Conservation (phyloP, 2,797 vertebrate species). For the Leptodactylus fallax region DNA sequence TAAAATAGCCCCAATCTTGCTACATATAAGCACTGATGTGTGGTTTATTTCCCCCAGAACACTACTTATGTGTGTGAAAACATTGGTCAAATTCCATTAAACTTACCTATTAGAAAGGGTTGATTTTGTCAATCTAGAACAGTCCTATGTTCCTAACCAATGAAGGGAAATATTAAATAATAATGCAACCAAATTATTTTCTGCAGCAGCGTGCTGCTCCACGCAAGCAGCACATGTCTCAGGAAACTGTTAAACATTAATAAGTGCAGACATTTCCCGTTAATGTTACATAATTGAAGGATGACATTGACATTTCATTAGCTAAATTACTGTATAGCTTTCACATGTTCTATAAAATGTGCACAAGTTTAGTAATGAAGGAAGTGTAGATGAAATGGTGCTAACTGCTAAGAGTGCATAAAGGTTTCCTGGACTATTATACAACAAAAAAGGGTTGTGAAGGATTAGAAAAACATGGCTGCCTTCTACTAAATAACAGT, state of each 20-base stretch:
- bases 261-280: not conserved
- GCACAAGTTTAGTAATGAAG: not conserved
- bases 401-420: too few relatives aligned
- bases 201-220: not conserved
- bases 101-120: not conserved
- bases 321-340: too few relatives aligned
- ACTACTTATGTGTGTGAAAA: conserved; percentile 22
- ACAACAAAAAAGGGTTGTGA: not conserved
- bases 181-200: conserved; percentile 18
- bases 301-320: not conserved
- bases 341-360: not conserved
- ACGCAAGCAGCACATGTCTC: not conserved
- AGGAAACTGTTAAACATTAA: conserved; percentile 1
- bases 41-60: conserved; percentile 15
- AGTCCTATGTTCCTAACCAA: not conserved
- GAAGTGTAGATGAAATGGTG: not conserved
- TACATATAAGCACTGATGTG: conserved; percentile 3
- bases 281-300: not conserved
- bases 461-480: not conserved
- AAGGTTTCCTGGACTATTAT: not conserved
- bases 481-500: not conserved
- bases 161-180: conserved; percentile 2
- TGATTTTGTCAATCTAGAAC: not conserved
- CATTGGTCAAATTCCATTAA: not conserved
- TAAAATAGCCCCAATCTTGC: conserved; percentile 31